A percentile compares a stretch with the other conserved stretches of the same genome.
phyloP scores from a whole-genome alignment of 2,888 invertebrate species.

The Sycophila texana region DNA sequence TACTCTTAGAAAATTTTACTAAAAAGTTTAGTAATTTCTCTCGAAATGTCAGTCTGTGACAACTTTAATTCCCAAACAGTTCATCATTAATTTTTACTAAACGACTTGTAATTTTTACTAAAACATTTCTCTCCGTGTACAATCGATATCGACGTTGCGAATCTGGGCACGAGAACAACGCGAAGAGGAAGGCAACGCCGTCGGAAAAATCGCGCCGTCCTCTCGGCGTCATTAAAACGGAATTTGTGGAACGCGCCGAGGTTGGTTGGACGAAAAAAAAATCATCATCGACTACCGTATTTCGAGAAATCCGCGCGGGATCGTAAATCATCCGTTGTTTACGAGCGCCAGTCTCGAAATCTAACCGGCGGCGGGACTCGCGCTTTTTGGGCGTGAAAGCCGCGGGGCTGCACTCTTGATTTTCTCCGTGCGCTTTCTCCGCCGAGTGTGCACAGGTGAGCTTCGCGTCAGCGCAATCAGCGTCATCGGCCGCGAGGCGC shows the following conservation, averaged over 20 bases:
- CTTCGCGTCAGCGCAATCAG: constrained; percentile 37
- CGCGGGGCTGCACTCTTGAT: neutral
- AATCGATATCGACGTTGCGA: too few relatives aligned
- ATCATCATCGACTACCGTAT: constrained; percentile 44
- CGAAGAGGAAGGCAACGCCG: too few relatives aligned
- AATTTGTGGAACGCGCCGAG: constrained; percentile 23
- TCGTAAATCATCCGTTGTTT: constrained; percentile 25
- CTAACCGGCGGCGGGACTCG: neutral
- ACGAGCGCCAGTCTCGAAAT: neutral
- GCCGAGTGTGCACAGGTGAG: neutral
- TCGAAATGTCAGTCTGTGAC: too few relatives aligned
- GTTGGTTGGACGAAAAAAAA: constrained; percentile 1
- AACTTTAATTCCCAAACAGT: too few relatives aligned
- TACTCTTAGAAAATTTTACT: too few relatives aligned
- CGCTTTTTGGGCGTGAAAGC: constrained; percentile 18
- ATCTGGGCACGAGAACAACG: too few relatives aligned
- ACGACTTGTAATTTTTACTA: too few relatives aligned
- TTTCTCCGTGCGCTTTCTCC: neutral
- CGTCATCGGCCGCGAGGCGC: constrained; percentile 11
- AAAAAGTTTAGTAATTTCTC: too few relatives aligned
- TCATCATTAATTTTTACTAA: too few relatives aligned
- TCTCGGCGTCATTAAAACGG: constrained; percentile 18
- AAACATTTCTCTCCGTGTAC: too few relatives aligned
- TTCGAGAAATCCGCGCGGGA: neutral
- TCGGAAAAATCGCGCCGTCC: too few relatives aligned